phyloP scores from a whole-genome alignment of 2,113 vertebrate species.

The Stegostoma tigrinum region DNA sequence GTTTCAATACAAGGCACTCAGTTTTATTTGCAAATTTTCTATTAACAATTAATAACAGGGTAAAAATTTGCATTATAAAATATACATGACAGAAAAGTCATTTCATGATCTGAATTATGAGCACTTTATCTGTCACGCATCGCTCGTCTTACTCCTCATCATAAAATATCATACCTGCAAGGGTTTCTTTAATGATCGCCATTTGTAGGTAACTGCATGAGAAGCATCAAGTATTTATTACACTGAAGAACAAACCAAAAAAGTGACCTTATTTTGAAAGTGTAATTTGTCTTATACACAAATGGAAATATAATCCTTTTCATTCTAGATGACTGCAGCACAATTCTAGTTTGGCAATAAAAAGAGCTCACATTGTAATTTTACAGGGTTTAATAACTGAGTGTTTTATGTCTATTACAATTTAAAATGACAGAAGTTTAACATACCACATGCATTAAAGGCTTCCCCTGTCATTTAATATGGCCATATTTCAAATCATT shows the following conservation, averaged over 20 bases:
- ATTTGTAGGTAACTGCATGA: conserved; percentile 14
- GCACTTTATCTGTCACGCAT: not conserved
- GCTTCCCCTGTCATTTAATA: not conserved
- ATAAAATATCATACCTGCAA: not conserved
- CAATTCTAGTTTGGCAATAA: not conserved
- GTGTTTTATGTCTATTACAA: not conserved
- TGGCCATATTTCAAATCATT: not conserved
- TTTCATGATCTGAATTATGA: not conserved
- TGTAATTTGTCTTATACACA: not conserved
- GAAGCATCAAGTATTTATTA: not conserved
- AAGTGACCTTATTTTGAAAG: not conserved
- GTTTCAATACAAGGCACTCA: conserved; percentile 30
- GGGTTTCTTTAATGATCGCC: not conserved
- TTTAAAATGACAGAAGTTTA: not conserved
- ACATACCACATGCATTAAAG: conserved; percentile 16
- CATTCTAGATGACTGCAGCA: not conserved
- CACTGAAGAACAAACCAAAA: not conserved
- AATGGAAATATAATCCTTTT: not conserved
- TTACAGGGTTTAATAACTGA: not conserved
- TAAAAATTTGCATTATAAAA: conserved; percentile 33
- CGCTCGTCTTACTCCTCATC: not conserved
- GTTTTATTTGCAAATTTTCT: conserved; percentile 22
- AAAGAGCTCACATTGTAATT: not conserved
- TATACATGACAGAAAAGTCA: conserved; percentile 7
- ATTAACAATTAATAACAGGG: conserved; percentile 27